phyloP scores from a whole-genome alignment of 1,140 invertebrate genomes.

The Akabosia matsudoensis region DNA sequence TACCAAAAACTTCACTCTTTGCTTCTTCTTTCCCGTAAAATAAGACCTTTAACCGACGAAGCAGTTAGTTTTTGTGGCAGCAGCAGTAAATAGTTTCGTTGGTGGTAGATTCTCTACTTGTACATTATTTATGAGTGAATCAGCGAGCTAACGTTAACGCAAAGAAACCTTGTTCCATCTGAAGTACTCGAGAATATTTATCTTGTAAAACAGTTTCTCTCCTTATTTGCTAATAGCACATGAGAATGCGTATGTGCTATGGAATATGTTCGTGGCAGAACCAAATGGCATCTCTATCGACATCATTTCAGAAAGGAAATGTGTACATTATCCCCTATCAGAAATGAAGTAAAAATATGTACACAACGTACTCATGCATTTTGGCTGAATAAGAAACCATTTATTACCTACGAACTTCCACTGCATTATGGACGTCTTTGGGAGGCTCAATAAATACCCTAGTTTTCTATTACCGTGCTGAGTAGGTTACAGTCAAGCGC shows the following conservation, averaged over 20 bases:
- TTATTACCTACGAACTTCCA: no score
- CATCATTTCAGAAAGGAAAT: not conserved
- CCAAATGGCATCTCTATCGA: not conserved
- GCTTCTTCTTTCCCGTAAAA: not conserved
- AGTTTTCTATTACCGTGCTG: no score
- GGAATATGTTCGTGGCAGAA: not conserved
- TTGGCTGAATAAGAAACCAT: no score
- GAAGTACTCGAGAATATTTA: constrained; percentile 1
- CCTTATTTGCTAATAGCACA: not conserved
- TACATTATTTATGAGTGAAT: constrained; percentile 13
- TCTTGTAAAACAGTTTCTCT: constrained; percentile 15
- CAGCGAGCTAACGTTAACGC: not conserved
- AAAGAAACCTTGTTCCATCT: not conserved
- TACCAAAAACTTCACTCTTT: no score
- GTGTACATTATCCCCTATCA: not conserved
- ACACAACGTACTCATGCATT: not conserved
- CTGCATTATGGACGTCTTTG: no score
- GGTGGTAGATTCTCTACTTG: not conserved
- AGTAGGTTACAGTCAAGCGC: not conserved
- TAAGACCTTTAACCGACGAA: not conserved
- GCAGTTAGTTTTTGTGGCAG: not conserved
- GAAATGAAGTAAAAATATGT: not conserved
- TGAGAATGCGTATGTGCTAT: not conserved
- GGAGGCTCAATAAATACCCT: no score
- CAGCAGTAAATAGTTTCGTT: not conserved